A percentile compares a stretch with the other conserved stretches of the same genome.
Evolutionary conservation across 2,888 invertebrate species (phyloP).

Genomic region (Gastracanthus pulcherrimus): DNA sequence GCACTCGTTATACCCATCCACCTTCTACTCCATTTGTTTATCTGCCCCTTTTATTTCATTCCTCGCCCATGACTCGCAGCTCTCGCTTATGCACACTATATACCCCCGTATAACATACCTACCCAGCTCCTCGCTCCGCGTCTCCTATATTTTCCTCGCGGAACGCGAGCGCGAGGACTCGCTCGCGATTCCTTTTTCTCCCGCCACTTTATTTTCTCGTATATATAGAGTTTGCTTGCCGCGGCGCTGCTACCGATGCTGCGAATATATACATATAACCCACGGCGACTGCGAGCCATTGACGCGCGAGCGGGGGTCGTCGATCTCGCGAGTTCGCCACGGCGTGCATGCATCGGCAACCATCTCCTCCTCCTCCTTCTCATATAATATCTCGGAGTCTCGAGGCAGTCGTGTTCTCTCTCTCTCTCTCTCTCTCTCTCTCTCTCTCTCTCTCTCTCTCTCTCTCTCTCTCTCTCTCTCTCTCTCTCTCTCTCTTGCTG

Average conservation of each 20-base stretch:
- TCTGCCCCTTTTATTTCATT: constrained; percentile 24
- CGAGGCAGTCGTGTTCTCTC: constrained; percentile 17
- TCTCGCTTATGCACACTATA: too few species aligned
- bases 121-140: too few species aligned
- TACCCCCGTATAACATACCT: too few species aligned
- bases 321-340: not conserved
- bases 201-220: constrained; percentile 47
- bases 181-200: constrained; percentile 19
- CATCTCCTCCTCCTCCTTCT: not conserved
- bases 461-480: not conserved
- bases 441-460: not conserved
- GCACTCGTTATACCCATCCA: not conserved
- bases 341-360: not conserved
- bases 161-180: constrained; percentile 13
- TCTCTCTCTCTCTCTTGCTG: constrained; percentile 2
- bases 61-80: not conserved
- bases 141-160: not conserved
- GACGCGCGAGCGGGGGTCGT: not conserved
- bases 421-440: constrained; percentile 35
- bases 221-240: constrained; percentile 13
- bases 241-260: constrained; percentile 30
- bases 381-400: not conserved
- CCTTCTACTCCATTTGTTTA: constrained; percentile 38
- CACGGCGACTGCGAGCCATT: constrained; percentile 11
- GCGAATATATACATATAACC: too few species aligned